phyloP scores from a whole-genome alignment of 2,888 invertebrate genomes.

The Macrosoma leucophasiata region DNA sequence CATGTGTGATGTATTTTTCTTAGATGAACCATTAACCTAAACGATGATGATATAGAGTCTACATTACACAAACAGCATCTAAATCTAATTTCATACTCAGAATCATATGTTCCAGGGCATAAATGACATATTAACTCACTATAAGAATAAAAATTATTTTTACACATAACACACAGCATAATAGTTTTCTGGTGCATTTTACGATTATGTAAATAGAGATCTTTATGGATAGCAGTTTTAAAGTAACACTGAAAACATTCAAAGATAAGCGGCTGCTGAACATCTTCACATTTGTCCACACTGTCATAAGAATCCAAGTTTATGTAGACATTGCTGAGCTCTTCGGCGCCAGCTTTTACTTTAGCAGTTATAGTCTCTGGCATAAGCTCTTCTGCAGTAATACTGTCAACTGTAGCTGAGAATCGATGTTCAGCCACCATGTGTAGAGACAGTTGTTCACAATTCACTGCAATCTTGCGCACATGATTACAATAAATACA shows the following conservation, averaged over 20 bases:
- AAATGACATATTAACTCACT: conserved; percentile 91
- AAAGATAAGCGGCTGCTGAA: conserved; percentile 81
- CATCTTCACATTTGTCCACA: conserved; percentile 69
- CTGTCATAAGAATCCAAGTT: conserved; percentile 84
- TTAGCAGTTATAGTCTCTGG: conserved; percentile 82
- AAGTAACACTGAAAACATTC: conserved; percentile 92
- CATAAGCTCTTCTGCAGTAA: conserved; percentile 83
- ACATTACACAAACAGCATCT: conserved; percentile 88
- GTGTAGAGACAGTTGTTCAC: conserved; percentile 86
- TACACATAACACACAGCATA: conserved; percentile 90
- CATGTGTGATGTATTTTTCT: conserved; percentile 89
- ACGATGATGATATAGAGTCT: conserved; percentile 87
- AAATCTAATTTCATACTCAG: conserved; percentile 80
- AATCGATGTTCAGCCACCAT: conserved; percentile 87
- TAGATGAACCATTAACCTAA: conserved; percentile 91
- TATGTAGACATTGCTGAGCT: conserved; percentile 79
- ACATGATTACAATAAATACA: conserved; percentile 93
- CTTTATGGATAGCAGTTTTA: conserved; percentile 86
- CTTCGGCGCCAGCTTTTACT: conserved; percentile 77
- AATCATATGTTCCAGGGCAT: conserved; percentile 85
- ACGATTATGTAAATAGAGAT: conserved; percentile 89
- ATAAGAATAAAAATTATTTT: conserved; percentile 89
- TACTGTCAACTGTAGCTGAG: conserved; percentile 85
- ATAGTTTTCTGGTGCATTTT: conserved; percentile 91
- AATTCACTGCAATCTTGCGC: conserved; percentile 88